Evolutionary conservation across 1,140 invertebrate species (phyloP).

Genomic region (Drosophila kikkawai): DNA sequence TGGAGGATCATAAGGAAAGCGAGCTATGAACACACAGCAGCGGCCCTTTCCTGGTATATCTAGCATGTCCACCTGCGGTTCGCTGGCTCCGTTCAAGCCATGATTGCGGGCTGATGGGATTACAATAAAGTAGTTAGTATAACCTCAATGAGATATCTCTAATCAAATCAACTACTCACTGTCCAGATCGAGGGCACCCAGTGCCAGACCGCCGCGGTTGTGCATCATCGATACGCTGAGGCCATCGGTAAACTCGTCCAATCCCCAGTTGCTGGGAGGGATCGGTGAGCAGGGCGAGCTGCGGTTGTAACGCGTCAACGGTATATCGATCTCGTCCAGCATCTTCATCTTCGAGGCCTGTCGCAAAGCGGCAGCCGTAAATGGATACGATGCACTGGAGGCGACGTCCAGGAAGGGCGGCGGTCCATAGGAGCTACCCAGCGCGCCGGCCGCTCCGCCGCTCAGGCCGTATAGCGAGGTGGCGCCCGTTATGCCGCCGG

Average conservation of each 20-base stretch:
- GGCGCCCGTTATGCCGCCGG: conserved; percentile 68
- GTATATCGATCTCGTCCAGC: conserved; percentile 89
- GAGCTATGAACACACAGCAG: conserved; percentile 96
- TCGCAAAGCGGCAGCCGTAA: conserved; percentile 87
- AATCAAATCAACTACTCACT: conserved; percentile 79
- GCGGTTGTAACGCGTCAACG: conserved; percentile 87
- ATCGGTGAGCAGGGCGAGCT: conserved; percentile 88
- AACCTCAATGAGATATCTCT: rapidly evolving
- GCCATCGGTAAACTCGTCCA: conserved; percentile 89
- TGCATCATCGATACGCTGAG: conserved; percentile 87
- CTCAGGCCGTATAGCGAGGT: conserved; percentile 72
- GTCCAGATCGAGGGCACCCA: conserved; percentile 86
- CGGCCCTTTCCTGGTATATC: conserved; percentile 96
- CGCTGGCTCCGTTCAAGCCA: conserved; percentile 76
- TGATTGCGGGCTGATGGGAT: conserved; percentile 64
- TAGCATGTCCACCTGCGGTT: conserved; percentile 93
- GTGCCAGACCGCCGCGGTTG: conserved; percentile 86
- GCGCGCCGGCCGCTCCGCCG: conserved; percentile 49
- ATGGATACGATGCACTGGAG: conserved; percentile 86
- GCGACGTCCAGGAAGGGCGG: conserved; percentile 78
- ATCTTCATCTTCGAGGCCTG: conserved; percentile 88
- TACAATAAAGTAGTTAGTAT: neutral
- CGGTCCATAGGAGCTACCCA: conserved; percentile 74
- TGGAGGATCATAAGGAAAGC: conserved; percentile 97
- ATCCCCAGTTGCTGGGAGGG: conserved; percentile 86